A percentile compares a stretch with the other conserved stretches of the same genome.
Conservation (phyloP, 2,797 vertebrate species). For the Bradypodion pumilum region DNA sequence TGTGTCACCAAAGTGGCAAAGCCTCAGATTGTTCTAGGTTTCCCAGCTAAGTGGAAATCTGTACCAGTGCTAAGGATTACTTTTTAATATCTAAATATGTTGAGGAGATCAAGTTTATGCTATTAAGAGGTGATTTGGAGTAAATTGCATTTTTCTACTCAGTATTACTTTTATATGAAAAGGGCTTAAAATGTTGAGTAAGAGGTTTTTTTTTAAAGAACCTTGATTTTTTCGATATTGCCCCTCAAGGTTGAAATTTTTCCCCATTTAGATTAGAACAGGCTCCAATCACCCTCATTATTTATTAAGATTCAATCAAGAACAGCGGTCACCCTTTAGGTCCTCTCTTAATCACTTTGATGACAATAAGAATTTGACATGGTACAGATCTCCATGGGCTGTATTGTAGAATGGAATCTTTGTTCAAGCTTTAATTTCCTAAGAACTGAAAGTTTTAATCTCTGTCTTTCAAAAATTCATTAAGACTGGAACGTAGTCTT, state of each 20-base stretch:
- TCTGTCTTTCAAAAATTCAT: conserved; percentile 7
- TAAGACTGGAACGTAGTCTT: background rate
- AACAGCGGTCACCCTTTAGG: conserved; percentile 31
- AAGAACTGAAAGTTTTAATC: conserved; percentile 36
- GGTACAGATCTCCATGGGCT: conserved; percentile 28
- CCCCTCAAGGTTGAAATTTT: conserved; percentile 43
- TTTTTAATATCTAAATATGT: conserved; percentile 56
- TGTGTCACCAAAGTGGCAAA: background rate
- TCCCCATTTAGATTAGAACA: conserved; percentile 52
- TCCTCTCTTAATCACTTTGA: conserved; percentile 55
- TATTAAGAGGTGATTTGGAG: conserved; percentile 48
- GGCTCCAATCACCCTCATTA: conserved; percentile 33
- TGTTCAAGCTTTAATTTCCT: conserved; percentile 55
- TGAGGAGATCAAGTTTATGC: conserved; percentile 51
- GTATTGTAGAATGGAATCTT: conserved; percentile 37
- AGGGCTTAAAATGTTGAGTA: conserved; percentile 26
- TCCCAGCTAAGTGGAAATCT: conserved; percentile 19
- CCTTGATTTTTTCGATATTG: conserved; percentile 33
- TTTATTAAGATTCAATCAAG: conserved; percentile 53
- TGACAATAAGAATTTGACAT: conserved; percentile 42
- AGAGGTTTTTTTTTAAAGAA: conserved; percentile 36
- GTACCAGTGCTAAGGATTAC: background rate
- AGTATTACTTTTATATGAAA: conserved; percentile 45
- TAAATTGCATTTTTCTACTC: conserved; percentile 53
- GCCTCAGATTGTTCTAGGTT: background rate